Conservation (phyloP, 2,888 invertebrate genomes). For the Conchocele bisecta region DNA sequence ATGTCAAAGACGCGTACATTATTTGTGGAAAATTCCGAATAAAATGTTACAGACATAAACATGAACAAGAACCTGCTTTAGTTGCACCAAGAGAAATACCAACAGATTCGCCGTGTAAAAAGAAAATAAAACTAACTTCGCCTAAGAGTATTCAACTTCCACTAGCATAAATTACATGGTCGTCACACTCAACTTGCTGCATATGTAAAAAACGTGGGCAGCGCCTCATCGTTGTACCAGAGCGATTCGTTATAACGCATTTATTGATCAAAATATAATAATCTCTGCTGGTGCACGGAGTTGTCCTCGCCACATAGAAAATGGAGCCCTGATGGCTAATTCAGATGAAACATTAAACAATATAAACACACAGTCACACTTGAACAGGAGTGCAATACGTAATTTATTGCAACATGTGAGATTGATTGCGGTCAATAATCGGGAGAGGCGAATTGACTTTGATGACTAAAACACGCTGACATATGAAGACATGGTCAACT, state of each 20-base stretch:
- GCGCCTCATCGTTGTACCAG: slow-evolving; percentile 9
- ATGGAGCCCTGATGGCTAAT: neutral
- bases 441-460: slow-evolving; percentile 17
- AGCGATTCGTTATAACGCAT: neutral
- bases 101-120: too few relatives aligned
- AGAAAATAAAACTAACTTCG: too few relatives aligned
- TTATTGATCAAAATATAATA: slow-evolving; percentile 11
- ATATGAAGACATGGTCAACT: slow-evolving; percentile 7
- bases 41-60: neutral
- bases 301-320: slow-evolving; percentile 10
- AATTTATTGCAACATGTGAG: neutral
- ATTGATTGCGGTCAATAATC: neutral
- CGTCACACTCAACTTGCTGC: slow-evolving; percentile 25
- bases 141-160: too few relatives aligned
- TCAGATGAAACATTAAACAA: neutral
- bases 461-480: slow-evolving; percentile 20
- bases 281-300: slow-evolving; percentile 16
- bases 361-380: neutral
- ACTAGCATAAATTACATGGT: too few relatives aligned
- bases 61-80: neutral
- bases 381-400: slow-evolving; percentile 14
- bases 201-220: slow-evolving; percentile 28
- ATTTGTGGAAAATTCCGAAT: slow-evolving; percentile 1
- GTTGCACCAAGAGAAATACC: too few relatives aligned
- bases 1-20: neutral